These are phyloP conservation scores for Phaonia tiefii DNA, from an alignment of 2,888 invertebrate genomes.

Conservation along the genomic window DNA sequence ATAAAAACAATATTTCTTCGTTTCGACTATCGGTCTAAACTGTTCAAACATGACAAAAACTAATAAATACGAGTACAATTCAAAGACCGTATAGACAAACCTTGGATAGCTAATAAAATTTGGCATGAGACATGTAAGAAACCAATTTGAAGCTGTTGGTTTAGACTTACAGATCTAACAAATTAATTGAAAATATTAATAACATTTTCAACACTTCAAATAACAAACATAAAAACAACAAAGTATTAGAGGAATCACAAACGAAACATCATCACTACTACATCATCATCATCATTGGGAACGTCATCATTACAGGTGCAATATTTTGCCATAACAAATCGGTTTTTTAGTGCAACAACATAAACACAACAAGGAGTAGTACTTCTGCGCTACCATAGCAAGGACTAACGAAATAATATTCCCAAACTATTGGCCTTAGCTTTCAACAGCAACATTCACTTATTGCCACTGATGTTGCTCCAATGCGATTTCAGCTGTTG, in stretches of 20 bases:
- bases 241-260: constrained; percentile 19
- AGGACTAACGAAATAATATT: not conserved
- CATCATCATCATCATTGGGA: constrained; percentile 58
- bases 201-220: constrained; percentile 57
- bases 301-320: constrained; percentile 33
- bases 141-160: too few relatives aligned
- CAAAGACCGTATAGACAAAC: not conserved
- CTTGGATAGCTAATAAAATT: not conserved
- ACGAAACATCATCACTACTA: constrained; percentile 6
- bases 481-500: not conserved
- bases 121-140: not conserved
- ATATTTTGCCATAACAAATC: constrained; percentile 62
- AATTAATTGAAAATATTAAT: constrained; percentile 63
- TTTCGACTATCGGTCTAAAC: too few relatives aligned
- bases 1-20: too few relatives aligned
- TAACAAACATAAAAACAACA: constrained; percentile 9
- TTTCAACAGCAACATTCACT: constrained; percentile 57
- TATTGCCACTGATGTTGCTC: constrained; percentile 9
- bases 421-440: not conserved
- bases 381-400: not conserved
- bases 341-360: constrained; percentile 57
- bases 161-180: constrained; percentile 17
- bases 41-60: too few relatives aligned
- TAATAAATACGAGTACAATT: too few relatives aligned
- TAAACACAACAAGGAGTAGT: not conserved